Evolutionary conservation across 1,140 invertebrate species (phyloP).

Genomic region (Nixonia krombeini): DNA sequence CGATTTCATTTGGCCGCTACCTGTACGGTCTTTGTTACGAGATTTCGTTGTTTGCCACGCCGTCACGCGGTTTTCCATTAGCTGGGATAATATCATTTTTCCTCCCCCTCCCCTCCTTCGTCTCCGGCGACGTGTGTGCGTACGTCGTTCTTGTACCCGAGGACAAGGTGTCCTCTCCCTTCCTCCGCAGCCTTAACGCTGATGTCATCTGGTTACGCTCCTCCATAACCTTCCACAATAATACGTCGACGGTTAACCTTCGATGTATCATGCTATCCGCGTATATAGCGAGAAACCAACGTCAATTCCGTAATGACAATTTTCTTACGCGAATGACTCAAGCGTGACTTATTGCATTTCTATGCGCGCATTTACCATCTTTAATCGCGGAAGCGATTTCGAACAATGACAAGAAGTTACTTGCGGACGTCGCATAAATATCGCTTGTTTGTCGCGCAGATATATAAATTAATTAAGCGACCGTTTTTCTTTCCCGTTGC

Average conservation of each 20-base stretch:
- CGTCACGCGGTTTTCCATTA: no score
- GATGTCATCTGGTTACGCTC: slow-evolving; percentile 49
- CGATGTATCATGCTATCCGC: slow-evolving; percentile 45
- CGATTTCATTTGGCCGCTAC: no score
- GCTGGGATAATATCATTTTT: background rate
- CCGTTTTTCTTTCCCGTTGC: no score
- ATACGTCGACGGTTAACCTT: slow-evolving; percentile 47
- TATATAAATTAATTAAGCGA: no score
- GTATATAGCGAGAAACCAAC: slow-evolving; percentile 19
- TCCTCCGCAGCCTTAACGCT: slow-evolving; percentile 47
- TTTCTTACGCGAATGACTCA: slow-evolving; percentile 48
- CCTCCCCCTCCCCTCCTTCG: no score
- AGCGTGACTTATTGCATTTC: slow-evolving; percentile 48
- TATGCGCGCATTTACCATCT: slow-evolving; percentile 45
- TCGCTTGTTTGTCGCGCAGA: slow-evolving; percentile 22
- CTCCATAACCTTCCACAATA: slow-evolving; percentile 52
- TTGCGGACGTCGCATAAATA: slow-evolving; percentile 44
- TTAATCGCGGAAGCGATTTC: slow-evolving; percentile 49
- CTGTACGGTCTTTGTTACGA: no score
- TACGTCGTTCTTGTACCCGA: slow-evolving; percentile 40
- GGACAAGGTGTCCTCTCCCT: slow-evolving; percentile 48
- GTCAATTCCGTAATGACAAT: slow-evolving; percentile 50
- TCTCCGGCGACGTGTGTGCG: background rate
- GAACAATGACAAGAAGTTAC: slow-evolving; percentile 34
- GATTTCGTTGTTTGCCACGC: no score